These are phyloP conservation scores for Ooceraea biroi DNA, from an alignment of 1,140 invertebrate genomes.

Conservation along the genomic window DNA sequence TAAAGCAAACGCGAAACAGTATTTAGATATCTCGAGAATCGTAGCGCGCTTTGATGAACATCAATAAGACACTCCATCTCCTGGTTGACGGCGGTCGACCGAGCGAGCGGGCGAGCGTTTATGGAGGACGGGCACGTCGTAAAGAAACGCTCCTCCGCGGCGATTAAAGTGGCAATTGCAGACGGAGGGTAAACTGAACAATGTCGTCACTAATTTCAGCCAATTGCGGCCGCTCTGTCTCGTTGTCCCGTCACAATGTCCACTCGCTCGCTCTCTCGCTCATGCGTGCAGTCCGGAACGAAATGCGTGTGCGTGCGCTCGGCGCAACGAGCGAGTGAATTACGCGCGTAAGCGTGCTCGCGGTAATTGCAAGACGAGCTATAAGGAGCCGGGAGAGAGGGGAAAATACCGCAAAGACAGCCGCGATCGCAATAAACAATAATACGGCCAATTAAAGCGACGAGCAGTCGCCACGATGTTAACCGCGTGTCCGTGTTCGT, in stretches of 20 bases:
- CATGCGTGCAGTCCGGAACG: constrained; percentile 1
- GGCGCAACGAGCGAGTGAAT: constrained; percentile 26
- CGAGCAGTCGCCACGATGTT: constrained; percentile 1
- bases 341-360: not conserved
- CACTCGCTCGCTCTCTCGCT: no score
- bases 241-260: constrained; percentile 30
- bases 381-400: not conserved
- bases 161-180: constrained; percentile 52
- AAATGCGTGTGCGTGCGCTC: constrained; percentile 40
- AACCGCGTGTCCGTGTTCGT: constrained; percentile 22
- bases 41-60: constrained; percentile 40
- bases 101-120: not conserved
- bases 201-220: constrained; percentile 66
- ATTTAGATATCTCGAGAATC: constrained; percentile 17
- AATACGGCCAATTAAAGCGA: constrained; percentile 36
- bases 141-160: constrained; percentile 42
- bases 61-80: constrained; percentile 47
- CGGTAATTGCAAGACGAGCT: constrained; percentile 36
- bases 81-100: not conserved
- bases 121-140: constrained; percentile 26
- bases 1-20: constrained; percentile 17
- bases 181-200: constrained; percentile 49
- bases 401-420: no score
- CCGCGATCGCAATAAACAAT: constrained; percentile 25
- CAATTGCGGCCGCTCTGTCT: constrained; percentile 68